phyloP scores from a whole-genome alignment of 1,140 invertebrate species.

The Drosophila ercepeae region DNA sequence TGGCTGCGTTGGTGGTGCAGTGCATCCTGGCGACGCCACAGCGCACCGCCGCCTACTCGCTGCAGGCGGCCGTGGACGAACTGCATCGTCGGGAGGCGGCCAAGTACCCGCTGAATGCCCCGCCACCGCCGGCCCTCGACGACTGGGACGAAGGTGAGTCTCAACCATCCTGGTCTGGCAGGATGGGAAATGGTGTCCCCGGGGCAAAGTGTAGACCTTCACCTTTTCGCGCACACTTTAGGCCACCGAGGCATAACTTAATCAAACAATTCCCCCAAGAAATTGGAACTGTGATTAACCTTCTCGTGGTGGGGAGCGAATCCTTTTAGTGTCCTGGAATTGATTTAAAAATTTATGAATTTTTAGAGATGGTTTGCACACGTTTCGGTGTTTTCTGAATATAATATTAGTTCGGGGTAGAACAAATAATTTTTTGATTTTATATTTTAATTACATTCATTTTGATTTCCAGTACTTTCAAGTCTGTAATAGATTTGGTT shows the following conservation, averaged over 20 bases:
- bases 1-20: slow-evolving; percentile 24
- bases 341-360: background rate
- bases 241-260: slow-evolving; percentile 8
- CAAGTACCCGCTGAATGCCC: slow-evolving; percentile 76
- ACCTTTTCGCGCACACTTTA: slow-evolving; percentile 12
- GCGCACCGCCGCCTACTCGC: slow-evolving; percentile 66
- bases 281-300: slow-evolving; percentile 36
- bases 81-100: slow-evolving; percentile 77
- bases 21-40: slow-evolving; percentile 55
- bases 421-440: no score
- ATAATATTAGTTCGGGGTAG: no score
- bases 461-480: no score
- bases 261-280: slow-evolving; percentile 25
- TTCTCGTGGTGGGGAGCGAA: slow-evolving; percentile 2
- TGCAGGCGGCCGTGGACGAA: slow-evolving; percentile 81
- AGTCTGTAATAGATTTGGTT: no score
- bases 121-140: slow-evolving; percentile 61
- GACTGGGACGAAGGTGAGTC: slow-evolving; percentile 82
- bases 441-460: no score
- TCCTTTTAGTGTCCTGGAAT: background rate
- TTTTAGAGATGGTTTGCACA: background rate
- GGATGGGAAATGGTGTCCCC: background rate
- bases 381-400: no score
- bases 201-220: background rate
- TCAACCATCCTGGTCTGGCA: background rate